Evolutionary conservation across 2,888 invertebrate species (phyloP), one percentile per base, ranked within the genome.

Genomic region (Lithosia quadra): DNA sequence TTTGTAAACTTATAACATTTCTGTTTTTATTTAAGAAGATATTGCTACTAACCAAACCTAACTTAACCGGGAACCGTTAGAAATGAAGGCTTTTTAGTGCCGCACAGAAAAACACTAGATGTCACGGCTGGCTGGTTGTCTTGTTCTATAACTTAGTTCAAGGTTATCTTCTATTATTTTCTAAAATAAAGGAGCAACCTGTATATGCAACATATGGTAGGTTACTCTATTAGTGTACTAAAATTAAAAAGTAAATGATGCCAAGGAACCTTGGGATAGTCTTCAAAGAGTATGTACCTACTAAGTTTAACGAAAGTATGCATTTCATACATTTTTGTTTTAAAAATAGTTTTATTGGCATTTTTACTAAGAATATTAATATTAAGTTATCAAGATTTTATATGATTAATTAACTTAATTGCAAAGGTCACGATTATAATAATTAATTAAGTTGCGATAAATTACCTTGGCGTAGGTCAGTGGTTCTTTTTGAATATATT

Each of bases 401-500:
- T 39, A 39, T 21, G n/a, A 22, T 39, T 39, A 60, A 15, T 58
- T 33, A 58, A 33, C 28, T 33, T 58, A 15, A 58, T 28, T 33
- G 33, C 28, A n/a, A 58, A 58, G 58, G 58, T 58, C 11, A 58
- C 9, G 4, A 34, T 33, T 34, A 24, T 56, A 22, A 22, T 56
- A 56, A 22, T 21, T 24, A 56, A 22, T 10, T 5, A 55, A 22
- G 55, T 22, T 56, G 22, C 55, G 55, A 58, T 58, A 58, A 24
- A 9, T 58, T 33, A 58, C 33, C 58, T 33, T 58, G 28, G 21
- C 55, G 13, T 56, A 56, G 55, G 28, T 58, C 28, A 58, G n/a
- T 58, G 34, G 8, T 58, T 18, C 33, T 57, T 15, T 21, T 24
- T 56, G 56, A 22, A 56, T 56, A 56, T 13, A 22, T 22, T 22